These are phyloP conservation scores for Clarias fuscus DNA, from an alignment of 2,797 vertebrate species.

Conservation along the genomic window DNA sequence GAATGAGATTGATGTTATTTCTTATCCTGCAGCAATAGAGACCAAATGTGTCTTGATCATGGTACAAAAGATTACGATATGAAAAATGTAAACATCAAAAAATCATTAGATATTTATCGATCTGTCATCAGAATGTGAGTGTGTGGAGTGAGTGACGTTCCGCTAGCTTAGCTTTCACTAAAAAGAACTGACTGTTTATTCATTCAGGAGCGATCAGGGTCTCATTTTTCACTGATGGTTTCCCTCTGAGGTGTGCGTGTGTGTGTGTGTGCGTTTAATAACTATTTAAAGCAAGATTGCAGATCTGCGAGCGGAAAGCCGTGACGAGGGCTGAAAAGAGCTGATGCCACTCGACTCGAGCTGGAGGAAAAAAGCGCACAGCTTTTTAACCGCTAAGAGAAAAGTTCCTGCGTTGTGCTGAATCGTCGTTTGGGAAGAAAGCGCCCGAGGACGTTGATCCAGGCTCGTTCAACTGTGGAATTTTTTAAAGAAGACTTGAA, in stretches of 20 bases:
- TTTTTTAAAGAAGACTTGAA: conserved; percentile 27
- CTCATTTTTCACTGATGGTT: background rate
- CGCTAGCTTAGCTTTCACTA: background rate
- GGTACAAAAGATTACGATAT: background rate
- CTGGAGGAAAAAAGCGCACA: too few species aligned
- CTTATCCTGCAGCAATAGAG: background rate
- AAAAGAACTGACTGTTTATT: background rate
- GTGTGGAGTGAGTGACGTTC: background rate
- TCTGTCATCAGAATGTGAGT: background rate
- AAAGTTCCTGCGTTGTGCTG: conserved; percentile 58
- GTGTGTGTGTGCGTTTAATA: conserved; percentile 20
- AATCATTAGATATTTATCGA: background rate
- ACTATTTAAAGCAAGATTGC: conserved; percentile 34
- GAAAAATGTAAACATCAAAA: background rate
- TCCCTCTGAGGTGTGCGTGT: background rate
- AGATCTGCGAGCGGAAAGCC: conserved; percentile 11
- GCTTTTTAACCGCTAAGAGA: background rate
- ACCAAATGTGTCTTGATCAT: background rate
- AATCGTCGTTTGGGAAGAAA: conserved; percentile 54
- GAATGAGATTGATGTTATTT: too few species aligned
- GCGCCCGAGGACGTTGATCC: conserved; percentile 39
- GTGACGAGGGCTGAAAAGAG: conserved; percentile 46
- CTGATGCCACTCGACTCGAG: conserved; percentile 11
- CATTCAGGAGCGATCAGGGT: background rate
- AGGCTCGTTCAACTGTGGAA: conserved; percentile 33